phyloP scores from a whole-genome alignment of 1,140 invertebrate species.

The Formica selysi region DNA sequence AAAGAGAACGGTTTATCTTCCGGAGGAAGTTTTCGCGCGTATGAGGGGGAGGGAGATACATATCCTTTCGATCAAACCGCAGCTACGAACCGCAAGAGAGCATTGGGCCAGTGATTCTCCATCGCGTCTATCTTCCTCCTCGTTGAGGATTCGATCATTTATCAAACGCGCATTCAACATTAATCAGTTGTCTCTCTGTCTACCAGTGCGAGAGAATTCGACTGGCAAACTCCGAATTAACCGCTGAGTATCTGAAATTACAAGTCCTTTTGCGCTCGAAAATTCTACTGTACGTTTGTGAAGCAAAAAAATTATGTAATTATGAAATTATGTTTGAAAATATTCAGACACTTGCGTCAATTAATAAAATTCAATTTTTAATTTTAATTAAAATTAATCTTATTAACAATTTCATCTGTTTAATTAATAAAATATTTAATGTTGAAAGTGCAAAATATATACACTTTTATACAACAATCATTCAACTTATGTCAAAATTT shows the following conservation, averaged over 20 bases:
- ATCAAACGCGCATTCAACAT: constrained; percentile 52
- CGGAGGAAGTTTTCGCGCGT: constrained; percentile 72
- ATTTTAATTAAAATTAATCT: not conserved
- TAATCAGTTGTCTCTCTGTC: constrained; percentile 31
- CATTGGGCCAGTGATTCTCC: constrained; percentile 38
- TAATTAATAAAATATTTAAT: not conserved
- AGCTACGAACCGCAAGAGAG: constrained; percentile 67
- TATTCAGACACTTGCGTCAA: not conserved
- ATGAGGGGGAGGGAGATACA: constrained; percentile 62
- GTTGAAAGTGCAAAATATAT: not conserved
- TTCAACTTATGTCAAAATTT: not conserved
- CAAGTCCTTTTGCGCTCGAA: not conserved
- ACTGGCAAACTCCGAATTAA: constrained; percentile 29
- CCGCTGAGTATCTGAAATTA: not conserved
- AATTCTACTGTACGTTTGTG: not conserved
- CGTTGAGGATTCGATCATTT: constrained; percentile 57
- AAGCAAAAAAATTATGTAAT: not conserved
- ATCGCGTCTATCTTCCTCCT: constrained; percentile 34
- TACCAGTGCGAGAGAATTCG: constrained; percentile 20
- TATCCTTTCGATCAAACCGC: constrained; percentile 74
- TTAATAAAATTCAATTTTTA: not conserved
- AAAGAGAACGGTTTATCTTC: constrained; percentile 73
- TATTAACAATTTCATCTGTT: not conserved
- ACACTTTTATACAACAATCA: not conserved
- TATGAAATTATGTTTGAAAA: not conserved